phyloP scores from a whole-genome alignment of 1,140 invertebrate genomes.

The Leptonema lineaticorne region DNA sequence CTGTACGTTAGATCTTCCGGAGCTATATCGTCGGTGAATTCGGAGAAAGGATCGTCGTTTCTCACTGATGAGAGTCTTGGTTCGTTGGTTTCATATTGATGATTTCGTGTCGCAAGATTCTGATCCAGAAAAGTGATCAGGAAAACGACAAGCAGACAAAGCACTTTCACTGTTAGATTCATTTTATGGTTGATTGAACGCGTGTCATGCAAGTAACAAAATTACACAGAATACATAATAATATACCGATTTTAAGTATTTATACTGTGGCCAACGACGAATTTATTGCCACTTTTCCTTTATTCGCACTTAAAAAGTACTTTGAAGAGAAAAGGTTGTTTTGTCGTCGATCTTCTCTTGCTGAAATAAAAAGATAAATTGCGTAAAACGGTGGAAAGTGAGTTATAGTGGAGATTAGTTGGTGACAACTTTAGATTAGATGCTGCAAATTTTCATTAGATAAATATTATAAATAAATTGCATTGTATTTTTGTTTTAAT shows the following conservation, averaged over 20 bases:
- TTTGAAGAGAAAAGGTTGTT: slow-evolving; percentile 26
- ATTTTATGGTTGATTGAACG: slow-evolving; percentile 34
- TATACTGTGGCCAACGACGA: slow-evolving; percentile 34
- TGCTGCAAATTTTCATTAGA: too few relatives aligned
- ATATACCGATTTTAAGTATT: slow-evolving; percentile 40
- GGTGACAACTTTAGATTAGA: too few relatives aligned
- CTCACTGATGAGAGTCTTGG: slow-evolving; percentile 10
- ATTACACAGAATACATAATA: slow-evolving; percentile 40
- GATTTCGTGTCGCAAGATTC: slow-evolving; percentile 28
- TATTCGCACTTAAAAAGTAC: slow-evolving; percentile 20
- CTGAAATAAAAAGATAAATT: background rate
- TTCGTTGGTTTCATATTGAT: slow-evolving; percentile 29
- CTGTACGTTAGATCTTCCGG: background rate
- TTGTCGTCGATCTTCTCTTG: background rate
- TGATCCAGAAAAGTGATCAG: slow-evolving; percentile 39
- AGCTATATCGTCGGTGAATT: slow-evolving; percentile 29
- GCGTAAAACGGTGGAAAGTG: too few relatives aligned
- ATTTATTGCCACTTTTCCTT: slow-evolving; percentile 38
- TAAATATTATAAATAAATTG: too few relatives aligned
- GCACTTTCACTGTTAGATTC: slow-evolving; percentile 40
- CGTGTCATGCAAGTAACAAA: slow-evolving; percentile 37
- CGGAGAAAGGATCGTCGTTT: slow-evolving; percentile 22
- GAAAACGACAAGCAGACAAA: slow-evolving; percentile 37
- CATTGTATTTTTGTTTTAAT: too few relatives aligned
- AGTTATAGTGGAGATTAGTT: too few relatives aligned